Conservation (phyloP, 2,888 invertebrate genomes). For the Ligdia adustata region DNA sequence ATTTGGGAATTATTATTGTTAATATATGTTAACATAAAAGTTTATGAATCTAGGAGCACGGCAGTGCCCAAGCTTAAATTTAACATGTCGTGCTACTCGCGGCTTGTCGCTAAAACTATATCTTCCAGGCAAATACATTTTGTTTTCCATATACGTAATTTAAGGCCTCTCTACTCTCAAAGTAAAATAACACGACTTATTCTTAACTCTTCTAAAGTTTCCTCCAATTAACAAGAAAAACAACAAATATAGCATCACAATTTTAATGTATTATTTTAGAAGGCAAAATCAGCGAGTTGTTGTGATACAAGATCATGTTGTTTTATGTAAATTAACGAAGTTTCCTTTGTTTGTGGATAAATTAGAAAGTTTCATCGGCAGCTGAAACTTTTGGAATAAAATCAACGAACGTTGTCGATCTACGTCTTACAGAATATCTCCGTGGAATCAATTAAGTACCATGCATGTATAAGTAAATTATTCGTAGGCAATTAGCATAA, state of each 20-base stretch:
- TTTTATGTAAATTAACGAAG: constrained; percentile 27
- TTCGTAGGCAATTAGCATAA: no score
- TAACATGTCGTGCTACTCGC: no score
- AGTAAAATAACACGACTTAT: background rate
- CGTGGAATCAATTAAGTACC: no score
- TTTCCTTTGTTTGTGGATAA: constrained; percentile 38
- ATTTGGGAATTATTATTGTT: no score
- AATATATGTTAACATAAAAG: no score
- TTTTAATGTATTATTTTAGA: background rate
- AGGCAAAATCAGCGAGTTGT: background rate
- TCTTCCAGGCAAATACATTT: no score
- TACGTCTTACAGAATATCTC: constrained; percentile 22
- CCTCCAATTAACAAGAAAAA: background rate
- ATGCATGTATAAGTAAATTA: no score
- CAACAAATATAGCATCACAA: background rate
- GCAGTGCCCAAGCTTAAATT: no score
- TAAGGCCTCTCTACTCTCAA: background rate
- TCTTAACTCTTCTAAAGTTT: background rate
- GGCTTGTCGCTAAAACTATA: no score
- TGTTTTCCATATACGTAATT: background rate
- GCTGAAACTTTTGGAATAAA: constrained; percentile 37
- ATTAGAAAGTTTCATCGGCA: constrained; percentile 32
- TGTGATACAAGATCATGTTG: constrained; percentile 30
- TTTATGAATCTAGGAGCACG: no score
- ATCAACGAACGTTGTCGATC: constrained; percentile 37